Evolutionary conservation across 53 echinoderm and acorn worm species (phyloP).

Genomic region (Stichopus horrens): DNA sequence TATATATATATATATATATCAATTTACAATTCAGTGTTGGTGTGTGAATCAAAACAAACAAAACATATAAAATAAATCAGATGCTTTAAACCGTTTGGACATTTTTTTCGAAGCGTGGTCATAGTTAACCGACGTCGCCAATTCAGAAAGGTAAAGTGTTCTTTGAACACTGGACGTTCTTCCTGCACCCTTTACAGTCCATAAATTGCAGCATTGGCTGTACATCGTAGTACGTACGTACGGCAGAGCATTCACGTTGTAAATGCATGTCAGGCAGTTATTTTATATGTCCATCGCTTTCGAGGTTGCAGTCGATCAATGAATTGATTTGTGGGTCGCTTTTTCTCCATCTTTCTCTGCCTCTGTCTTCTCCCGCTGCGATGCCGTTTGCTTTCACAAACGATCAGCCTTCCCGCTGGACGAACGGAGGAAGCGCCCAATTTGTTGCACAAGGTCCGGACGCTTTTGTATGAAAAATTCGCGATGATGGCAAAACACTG

Average conservation of each 20-base stretch:
- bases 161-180: not conserved
- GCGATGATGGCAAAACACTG: not conserved
- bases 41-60: too few relatives aligned
- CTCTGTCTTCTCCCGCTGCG: not conserved
- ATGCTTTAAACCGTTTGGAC: too few relatives aligned
- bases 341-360: not conserved
- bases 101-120: too few relatives aligned
- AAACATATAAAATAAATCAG: too few relatives aligned
- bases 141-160: not conserved
- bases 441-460: slow-evolving; percentile 10
- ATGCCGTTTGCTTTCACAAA: slow-evolving; percentile 12
- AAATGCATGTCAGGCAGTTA: not conserved
- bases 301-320: slow-evolving; percentile 29
- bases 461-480: slow-evolving; percentile 2
- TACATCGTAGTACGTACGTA: not conserved
- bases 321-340: slow-evolving; percentile 26
- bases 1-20: not conserved
- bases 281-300: not conserved
- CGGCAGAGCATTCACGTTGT: not conserved
- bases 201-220: too few relatives aligned
- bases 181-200: not conserved
- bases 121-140: too few relatives aligned
- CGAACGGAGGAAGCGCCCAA: slow-evolving; percentile 16
- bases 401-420: slow-evolving; percentile 30
- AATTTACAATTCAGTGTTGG: not conserved